Evolutionary conservation across 2,888 invertebrate genomes (phyloP), one percentile per base, ranked within the genome.

Genomic region (Campopleginae sp.): DNA sequence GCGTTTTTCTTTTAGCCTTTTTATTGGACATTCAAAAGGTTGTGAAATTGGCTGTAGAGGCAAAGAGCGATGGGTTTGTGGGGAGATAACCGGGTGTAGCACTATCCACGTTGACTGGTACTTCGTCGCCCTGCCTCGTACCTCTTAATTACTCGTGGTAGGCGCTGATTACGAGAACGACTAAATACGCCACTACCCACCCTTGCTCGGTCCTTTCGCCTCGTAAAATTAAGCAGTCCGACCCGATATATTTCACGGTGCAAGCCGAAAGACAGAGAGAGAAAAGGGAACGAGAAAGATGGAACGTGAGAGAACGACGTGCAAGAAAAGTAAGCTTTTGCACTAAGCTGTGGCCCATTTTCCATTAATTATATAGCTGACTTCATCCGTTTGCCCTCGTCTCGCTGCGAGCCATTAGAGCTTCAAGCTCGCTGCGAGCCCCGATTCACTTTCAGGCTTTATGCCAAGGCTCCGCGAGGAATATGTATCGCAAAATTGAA

Each of bases 141-240:
- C 58, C 63, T 82, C 82, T 82, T 79, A 81, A 82, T 81, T 85
- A 82, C 70, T 85, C 63, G 85, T 65, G 65, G 74, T 71, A 83
- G 75, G 80, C 77, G 82, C 82, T 86, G 86, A 86, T 86, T 86
- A 85, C 85, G 80, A 78, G 23, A 68, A 80, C 71, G 82, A 83
- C 77, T 85, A 86, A 86, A 82, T 80, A 80, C 63, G 58, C 63
- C 78, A 65, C 74, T 48, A 74, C 65, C 65, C 68, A 78, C 31
- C 42, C 77, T 46, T 33, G 27, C 75, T 71, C 65, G 44, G 79
- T 74, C 54, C 75, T 75, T 79, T 75, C 68, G 44, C 68, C 63
- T 82, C 82, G 68, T 75, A 63, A 85, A 82, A 79, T 79, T 78
- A 82, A 85, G 85, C 82, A 71, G 75, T 70, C 65, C 42, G 46